Percentiles rank a stretch among this genome's conserved stretches.
Conservation (phyloP, 2,888 invertebrate species). For the Ephialtes manifestator region DNA sequence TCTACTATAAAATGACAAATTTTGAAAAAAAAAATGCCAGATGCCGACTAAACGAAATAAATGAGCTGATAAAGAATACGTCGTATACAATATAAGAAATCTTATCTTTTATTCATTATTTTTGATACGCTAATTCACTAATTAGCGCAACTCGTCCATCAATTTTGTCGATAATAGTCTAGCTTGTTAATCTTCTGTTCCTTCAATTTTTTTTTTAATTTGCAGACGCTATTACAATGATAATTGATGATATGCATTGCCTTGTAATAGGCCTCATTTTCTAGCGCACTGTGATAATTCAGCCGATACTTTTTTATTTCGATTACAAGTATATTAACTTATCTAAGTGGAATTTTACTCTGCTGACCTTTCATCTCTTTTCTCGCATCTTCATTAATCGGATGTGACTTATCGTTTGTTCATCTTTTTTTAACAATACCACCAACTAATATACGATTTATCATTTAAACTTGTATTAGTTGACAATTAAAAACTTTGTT, state of each 20-base stretch:
- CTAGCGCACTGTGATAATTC: background rate
- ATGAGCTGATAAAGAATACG: too few relatives aligned
- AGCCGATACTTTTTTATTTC: background rate
- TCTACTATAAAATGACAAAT: too few relatives aligned
- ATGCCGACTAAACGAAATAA: too few relatives aligned
- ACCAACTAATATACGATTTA: too few relatives aligned
- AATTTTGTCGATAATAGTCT: background rate
- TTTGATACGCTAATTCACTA: constrained; percentile 28
- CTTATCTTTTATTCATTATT: constrained; percentile 27
- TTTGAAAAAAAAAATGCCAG: too few relatives aligned
- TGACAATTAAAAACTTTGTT: background rate
- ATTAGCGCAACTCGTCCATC: constrained; percentile 30
- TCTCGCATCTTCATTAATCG: background rate
- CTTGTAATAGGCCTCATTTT: background rate
- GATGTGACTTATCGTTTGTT: background rate
- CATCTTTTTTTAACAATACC: background rate
- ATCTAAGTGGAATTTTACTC: constrained; percentile 17
- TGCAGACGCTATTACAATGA: background rate
- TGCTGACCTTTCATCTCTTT: background rate
- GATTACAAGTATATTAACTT: constrained; percentile 1
- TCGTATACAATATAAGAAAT: too few relatives aligned
- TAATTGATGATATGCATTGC: background rate
- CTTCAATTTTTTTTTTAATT: constrained; percentile 12
- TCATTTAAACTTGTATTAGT: too few relatives aligned
- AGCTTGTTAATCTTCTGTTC: constrained; percentile 27